Evolutionary conservation across 2,797 vertebrate species (phyloP).

Genomic region (Anabas testudineus): DNA sequence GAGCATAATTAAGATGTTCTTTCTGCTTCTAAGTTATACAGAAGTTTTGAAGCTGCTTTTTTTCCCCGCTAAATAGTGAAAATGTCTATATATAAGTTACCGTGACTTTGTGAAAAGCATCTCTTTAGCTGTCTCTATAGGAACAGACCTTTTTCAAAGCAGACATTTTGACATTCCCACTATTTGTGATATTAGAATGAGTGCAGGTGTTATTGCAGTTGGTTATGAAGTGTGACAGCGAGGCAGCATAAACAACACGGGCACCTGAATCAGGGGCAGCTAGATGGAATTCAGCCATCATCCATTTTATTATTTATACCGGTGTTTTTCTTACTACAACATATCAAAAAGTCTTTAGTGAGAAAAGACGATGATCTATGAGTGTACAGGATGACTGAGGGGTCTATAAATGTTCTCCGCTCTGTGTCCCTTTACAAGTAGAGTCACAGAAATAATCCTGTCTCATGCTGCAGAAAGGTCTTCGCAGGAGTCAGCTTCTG

Average conservation of each 20-base stretch:
- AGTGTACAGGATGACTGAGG: background rate
- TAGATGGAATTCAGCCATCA: background rate
- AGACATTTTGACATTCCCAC: background rate
- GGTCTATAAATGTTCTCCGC: too few species aligned
- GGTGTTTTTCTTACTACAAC: background rate
- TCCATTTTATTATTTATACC: background rate
- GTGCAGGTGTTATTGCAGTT: background rate
- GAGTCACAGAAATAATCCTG: slow-evolving; percentile 3
- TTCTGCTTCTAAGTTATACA: slow-evolving; percentile 52
- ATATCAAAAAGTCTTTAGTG: background rate
- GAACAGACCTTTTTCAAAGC: background rate
- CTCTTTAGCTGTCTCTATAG: too few species aligned
- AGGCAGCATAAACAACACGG: background rate
- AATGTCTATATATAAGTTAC: too few species aligned
- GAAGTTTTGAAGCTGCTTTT: slow-evolving; percentile 34
- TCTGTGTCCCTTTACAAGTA: background rate
- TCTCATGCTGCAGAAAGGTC: background rate
- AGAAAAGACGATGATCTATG: background rate
- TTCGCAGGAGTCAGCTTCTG: background rate
- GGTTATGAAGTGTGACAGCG: background rate
- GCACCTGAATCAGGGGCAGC: background rate
- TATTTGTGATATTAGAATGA: background rate
- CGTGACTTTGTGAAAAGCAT: too few species aligned
- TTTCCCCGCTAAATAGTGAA: too few species aligned
- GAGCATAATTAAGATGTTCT: slow-evolving; percentile 62